These are phyloP conservation scores for Anorthoa munda DNA, from an alignment of 2,888 invertebrate genomes.

Conservation along the genomic window DNA sequence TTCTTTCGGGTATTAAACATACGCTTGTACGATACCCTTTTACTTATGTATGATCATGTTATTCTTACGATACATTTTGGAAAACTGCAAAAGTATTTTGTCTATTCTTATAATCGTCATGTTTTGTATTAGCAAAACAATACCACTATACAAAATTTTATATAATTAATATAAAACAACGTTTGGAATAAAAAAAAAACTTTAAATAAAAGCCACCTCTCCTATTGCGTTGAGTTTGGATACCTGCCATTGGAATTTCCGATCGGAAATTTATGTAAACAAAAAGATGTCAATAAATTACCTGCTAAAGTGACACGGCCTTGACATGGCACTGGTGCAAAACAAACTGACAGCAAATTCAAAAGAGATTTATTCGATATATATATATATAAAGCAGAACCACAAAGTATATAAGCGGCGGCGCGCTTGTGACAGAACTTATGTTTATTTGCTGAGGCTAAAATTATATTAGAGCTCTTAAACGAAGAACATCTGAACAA, in stretches of 20 bases:
- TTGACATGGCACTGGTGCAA: too few species aligned
- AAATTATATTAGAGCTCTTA: too few species aligned
- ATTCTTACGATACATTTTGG: background rate
- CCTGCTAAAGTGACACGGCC: too few species aligned
- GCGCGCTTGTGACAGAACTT: too few species aligned
- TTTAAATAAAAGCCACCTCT: background rate
- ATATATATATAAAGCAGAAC: too few species aligned
- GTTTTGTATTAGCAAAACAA: background rate
- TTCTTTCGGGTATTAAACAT: conserved; percentile 29
- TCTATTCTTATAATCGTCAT: background rate
- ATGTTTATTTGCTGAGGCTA: too few species aligned
- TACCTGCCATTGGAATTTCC: background rate
- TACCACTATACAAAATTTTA: background rate
- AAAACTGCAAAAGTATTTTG: background rate
- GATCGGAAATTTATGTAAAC: too few species aligned
- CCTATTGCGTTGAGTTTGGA: background rate
- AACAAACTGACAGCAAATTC: too few species aligned
- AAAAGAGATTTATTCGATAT: too few species aligned
- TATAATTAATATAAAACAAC: background rate
- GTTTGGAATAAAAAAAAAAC: background rate
- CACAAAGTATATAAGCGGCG: too few species aligned
- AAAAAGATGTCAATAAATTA: too few species aligned
- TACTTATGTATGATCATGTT: conserved; percentile 10
- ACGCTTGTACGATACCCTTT: conserved; percentile 11
- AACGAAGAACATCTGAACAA: too few species aligned